Percentiles rank a stretch among this genome's conserved stretches.
phyloP scores from a whole-genome alignment of 2,113 vertebrate species.

The Elephas maximus region DNA sequence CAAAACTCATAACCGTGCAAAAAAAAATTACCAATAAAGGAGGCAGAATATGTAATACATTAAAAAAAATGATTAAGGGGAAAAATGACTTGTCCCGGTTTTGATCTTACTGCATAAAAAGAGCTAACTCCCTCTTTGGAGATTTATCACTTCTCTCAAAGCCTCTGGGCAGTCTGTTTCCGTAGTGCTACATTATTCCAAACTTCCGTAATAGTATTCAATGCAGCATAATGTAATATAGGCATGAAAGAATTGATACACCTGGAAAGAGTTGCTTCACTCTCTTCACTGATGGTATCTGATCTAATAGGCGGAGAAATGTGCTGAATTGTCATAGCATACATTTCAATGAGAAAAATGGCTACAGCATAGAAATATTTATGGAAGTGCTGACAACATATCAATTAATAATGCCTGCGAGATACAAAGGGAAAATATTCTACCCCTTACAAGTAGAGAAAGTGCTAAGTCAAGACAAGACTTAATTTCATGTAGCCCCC shows the following conservation, averaged over 20 bases:
- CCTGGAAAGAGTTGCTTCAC: slow-evolving; percentile 33
- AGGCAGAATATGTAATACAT: neutral
- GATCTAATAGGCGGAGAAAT: slow-evolving; percentile 69
- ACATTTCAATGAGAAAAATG: slow-evolving; percentile 72
- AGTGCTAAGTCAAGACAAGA: slow-evolving; percentile 50
- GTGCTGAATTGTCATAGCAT: slow-evolving; percentile 66
- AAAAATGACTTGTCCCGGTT: neutral
- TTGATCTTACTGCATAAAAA: slow-evolving; percentile 56
- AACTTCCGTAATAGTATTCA: slow-evolving; percentile 56
- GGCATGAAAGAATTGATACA: neutral
- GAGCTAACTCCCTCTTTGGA: slow-evolving; percentile 3
- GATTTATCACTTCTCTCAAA: slow-evolving; percentile 40
- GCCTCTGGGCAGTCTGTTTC: neutral
- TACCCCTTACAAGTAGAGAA: slow-evolving; percentile 52
- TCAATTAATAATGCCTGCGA: slow-evolving; percentile 78
- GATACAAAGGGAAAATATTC: slow-evolving; percentile 65
- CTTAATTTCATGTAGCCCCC: slow-evolving; percentile 36
- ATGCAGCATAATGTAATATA: slow-evolving; percentile 53
- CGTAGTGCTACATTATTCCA: slow-evolving; percentile 4
- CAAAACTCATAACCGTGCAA: neutral
- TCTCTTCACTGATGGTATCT: slow-evolving; percentile 52
- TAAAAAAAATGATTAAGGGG: slow-evolving; percentile 30
- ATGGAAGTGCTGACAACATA: slow-evolving; percentile 77
- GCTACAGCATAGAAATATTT: slow-evolving; percentile 73
- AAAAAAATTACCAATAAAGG: slow-evolving; percentile 48